phyloP scores from a whole-genome alignment of 2,797 vertebrate species.

The Argyrosomus regius region DNA sequence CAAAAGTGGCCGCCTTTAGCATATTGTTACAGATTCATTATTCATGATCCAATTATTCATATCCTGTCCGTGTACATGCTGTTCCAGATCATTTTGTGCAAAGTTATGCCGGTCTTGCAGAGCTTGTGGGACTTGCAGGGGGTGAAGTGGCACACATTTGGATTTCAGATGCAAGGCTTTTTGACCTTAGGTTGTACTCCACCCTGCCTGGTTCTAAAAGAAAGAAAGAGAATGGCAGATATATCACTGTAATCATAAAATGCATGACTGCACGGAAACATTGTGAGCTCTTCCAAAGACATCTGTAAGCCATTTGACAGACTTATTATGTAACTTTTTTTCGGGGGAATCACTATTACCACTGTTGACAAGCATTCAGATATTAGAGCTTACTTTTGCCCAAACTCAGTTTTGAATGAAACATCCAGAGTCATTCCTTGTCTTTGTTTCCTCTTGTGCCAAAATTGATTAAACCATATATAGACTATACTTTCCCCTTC shows the following conservation, averaged over 20 bases:
- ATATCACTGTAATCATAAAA: neutral
- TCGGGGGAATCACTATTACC: neutral
- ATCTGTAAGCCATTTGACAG: neutral
- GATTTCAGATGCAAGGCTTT: constrained; percentile 83
- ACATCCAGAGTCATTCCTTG: neutral
- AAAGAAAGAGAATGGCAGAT: neutral
- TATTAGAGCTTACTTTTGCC: too few species aligned
- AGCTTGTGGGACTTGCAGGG: constrained; percentile 24
- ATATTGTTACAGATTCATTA: neutral
- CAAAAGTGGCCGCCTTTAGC: neutral
- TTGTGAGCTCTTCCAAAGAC: neutral
- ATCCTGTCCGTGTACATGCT: neutral
- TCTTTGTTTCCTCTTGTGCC: neutral
- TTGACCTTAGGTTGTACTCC: constrained; percentile 62
- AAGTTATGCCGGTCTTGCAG: constrained; percentile 38
- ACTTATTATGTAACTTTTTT: neutral
- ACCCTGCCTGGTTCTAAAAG: constrained; percentile 73
- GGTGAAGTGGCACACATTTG: constrained; percentile 57
- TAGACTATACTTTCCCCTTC: neutral
- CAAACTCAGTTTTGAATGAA: neutral
- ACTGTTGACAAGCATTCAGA: neutral
- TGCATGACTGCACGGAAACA: neutral
- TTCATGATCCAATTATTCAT: neutral
- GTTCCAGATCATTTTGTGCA: neutral
- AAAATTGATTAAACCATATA: neutral